A percentile compares a stretch with the other conserved stretches of the same genome.
These are phyloP conservation scores for Riparia riparia DNA, from an alignment of 2,113 vertebrate species.

Conservation along the genomic window DNA sequence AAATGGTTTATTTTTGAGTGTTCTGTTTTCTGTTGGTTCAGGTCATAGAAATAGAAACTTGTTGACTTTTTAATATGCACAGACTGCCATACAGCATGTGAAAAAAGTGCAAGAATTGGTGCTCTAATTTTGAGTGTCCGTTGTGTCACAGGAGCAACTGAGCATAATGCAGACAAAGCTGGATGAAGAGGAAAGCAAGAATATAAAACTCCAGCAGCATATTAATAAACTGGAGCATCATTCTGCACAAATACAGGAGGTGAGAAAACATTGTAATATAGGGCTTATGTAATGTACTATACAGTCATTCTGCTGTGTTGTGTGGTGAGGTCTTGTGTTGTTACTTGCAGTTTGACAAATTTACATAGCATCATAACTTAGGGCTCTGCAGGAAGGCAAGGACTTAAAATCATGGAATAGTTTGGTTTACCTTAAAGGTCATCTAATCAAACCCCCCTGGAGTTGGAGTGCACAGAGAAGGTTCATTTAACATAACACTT, in stretches of 20 bases:
- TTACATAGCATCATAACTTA: not conserved
- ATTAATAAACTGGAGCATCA: conserved; percentile 89
- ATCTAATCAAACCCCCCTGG: not conserved
- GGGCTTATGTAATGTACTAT: not conserved
- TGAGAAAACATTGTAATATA: not conserved
- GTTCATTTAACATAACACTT: not conserved
- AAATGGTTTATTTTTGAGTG: not conserved
- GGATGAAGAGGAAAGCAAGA: conserved; percentile 88
- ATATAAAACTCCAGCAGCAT: conserved; percentile 86
- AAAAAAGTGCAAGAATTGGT: not conserved
- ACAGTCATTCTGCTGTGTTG: not conserved
- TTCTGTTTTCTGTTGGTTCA: conserved; percentile 8
- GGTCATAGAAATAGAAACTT: not conserved
- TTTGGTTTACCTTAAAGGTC: not conserved
- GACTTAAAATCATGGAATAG: not conserved
- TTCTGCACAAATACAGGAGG: conserved; percentile 81
- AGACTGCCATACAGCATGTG: not conserved
- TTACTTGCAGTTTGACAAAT: not conserved
- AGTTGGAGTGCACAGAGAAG: not conserved
- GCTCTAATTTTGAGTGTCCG: conserved; percentile 8
- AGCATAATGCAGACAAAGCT: conserved; percentile 82
- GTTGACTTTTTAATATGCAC: not conserved
- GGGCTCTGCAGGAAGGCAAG: not conserved
- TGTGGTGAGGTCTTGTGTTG: not conserved
- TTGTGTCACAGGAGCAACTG: conserved; percentile 83